Conservation (phyloP, 2,888 invertebrate genomes). For the Cosmorhoe ocellata region DNA sequence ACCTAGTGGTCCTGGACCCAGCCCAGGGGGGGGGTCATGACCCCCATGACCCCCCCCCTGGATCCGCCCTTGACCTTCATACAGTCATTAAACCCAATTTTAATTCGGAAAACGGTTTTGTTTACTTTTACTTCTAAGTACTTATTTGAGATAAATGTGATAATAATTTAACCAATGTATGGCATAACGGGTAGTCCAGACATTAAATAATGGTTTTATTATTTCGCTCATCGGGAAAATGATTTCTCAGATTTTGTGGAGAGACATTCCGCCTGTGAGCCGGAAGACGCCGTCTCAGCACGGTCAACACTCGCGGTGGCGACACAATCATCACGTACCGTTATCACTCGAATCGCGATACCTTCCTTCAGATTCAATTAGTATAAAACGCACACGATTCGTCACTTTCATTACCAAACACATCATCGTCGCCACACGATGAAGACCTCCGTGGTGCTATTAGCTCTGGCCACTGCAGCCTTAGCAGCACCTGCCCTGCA, state of each 20-base stretch:
- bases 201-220: neutral
- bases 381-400: conserved; percentile 60
- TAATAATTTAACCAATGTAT: too few species aligned
- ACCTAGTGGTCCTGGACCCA: too few species aligned
- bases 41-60: too few species aligned
- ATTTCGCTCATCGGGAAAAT: neutral
- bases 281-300: conserved; percentile 54
- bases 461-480: conserved; percentile 55
- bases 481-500: conserved; percentile 57
- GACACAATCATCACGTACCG: conserved; percentile 59
- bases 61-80: too few species aligned
- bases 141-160: too few species aligned
- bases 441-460: conserved; percentile 67
- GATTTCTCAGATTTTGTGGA: neutral
- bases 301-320: conserved; percentile 36
- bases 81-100: too few species aligned
- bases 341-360: conserved; percentile 35
- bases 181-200: too few species aligned
- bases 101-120: too few species aligned
- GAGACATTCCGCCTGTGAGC: conserved; percentile 13
- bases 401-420: conserved; percentile 52
- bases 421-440: conserved; percentile 53
- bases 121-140: too few species aligned
- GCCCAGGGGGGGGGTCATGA: too few species aligned
- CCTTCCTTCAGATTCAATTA: conserved; percentile 39